Evolutionary conservation across 1,140 invertebrate genomes (phyloP), one percentile per base, ranked within the genome.

Genomic region (Acarapis woodi): DNA sequence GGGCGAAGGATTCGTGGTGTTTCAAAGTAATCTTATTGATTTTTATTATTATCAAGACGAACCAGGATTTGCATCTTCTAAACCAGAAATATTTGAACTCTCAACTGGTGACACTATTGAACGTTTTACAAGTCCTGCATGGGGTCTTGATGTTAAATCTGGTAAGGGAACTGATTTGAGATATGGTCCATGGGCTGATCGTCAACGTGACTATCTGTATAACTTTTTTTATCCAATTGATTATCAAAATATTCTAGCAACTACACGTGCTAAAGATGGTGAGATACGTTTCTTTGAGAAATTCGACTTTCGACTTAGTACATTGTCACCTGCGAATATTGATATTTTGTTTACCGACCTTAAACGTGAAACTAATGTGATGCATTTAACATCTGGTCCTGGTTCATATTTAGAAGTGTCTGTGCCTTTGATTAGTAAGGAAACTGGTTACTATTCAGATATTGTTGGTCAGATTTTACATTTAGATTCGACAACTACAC

Each of bases 11-110:
- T 97, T 96, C 59, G 85, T 90, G 6, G 67, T 97, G 6, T 67
- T 94, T 56, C 85, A 83, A 51, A 83, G 80, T 3, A 90, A 88
- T 53, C 71, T 77, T 49, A 73, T 93, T 42, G 77, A 90, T 51
- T 58, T 90, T 19, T 90, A 93, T 55, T 88, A 82, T 53, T 90
- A 88, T 48, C 80, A 87, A 73, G 85, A 94, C 56, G 79, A 90
- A 56, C 71, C 83, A 28, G 74, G 73, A 19, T 51, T 83, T 28
- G 80, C 85, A 3, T 78, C 78, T 1, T 71, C 78, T 49, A 72
- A 79, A 49, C 80, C 79, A 3, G 75, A 85, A 43, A 68, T 77
- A 53, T 65, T 85, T n/a, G 68, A 74, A 46, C 53, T 90, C 35
- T 77, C 78, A 0, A 87, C 88, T 59, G 83, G 83, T 0, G 82